phyloP scores from a whole-genome alignment of 1,140 invertebrate species.

The Drosophila nasuta region DNA sequence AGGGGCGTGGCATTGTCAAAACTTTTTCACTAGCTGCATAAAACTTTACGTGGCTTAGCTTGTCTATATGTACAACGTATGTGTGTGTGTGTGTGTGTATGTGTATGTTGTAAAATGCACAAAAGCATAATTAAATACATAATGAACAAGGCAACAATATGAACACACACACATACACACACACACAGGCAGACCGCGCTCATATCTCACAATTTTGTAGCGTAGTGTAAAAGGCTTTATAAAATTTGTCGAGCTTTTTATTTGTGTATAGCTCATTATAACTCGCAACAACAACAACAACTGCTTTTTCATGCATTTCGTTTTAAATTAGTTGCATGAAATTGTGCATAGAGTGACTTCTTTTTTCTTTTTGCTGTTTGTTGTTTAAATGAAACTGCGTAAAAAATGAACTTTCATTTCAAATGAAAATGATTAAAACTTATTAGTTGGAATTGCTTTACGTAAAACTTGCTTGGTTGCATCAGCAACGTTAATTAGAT shows the following conservation, averaged over 20 bases:
- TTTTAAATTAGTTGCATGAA: constrained; percentile 15
- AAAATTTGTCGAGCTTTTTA: constrained; percentile 38
- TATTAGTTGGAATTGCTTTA: too few relatives aligned
- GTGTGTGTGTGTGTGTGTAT: constrained; percentile 24
- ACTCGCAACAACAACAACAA: constrained; percentile 28
- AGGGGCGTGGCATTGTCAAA: constrained; percentile 25
- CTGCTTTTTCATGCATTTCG: constrained; percentile 18
- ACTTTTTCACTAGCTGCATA: constrained; percentile 63
- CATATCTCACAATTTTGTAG: constrained; percentile 44
- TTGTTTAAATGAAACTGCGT: not conserved
- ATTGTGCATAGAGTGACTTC: too few relatives aligned
- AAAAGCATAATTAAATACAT: constrained; percentile 82
- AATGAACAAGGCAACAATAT: constrained; percentile 76
- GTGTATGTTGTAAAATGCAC: constrained; percentile 65
- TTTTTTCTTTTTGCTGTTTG: not conserved
- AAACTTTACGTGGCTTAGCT: constrained; percentile 71
- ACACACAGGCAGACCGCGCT: constrained; percentile 1
- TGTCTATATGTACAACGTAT: constrained; percentile 8
- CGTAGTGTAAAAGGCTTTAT: constrained; percentile 46
- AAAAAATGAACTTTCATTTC: not conserved
- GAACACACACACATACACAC: constrained; percentile 16
- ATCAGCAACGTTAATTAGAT: too few relatives aligned
- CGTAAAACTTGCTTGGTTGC: too few relatives aligned
- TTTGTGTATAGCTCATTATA: constrained; percentile 48
- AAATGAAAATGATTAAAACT: too few relatives aligned